These are phyloP conservation scores for Oophaga pumilio DNA, from an alignment of 2,113 vertebrate species.

Conservation along the genomic window DNA sequence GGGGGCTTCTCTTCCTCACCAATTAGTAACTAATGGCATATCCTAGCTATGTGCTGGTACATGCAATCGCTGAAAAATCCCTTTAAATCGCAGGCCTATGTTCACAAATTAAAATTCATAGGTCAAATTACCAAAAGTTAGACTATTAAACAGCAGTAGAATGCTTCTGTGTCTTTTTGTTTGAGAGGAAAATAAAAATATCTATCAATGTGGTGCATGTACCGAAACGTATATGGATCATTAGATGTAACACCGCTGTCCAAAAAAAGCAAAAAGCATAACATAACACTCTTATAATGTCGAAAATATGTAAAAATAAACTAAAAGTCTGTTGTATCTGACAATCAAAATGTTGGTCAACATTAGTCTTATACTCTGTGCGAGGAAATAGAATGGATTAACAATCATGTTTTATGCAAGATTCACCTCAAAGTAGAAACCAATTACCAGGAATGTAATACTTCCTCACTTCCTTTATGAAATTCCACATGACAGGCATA, in stretches of 20 bases:
- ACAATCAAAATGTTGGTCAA: conserved; percentile 38
- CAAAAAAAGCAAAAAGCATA: background rate
- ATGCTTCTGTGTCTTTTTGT: too few species aligned
- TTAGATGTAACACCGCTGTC: background rate
- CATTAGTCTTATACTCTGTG: conserved; percentile 13
- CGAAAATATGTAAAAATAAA: background rate
- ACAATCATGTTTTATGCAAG: conserved; percentile 40
- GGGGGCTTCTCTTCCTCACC: too few species aligned
- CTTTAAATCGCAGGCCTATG: too few species aligned
- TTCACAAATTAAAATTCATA: too few species aligned
- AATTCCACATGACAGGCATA: background rate
- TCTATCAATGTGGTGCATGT: background rate
- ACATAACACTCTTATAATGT: background rate
- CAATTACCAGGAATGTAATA: conserved; percentile 38
- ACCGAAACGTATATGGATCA: background rate
- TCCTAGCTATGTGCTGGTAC: too few species aligned
- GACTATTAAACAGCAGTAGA: too few species aligned
- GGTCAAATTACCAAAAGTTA: too few species aligned
- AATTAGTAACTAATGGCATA: too few species aligned
- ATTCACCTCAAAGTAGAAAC: conserved; percentile 38
- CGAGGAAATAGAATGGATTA: conserved; percentile 20
- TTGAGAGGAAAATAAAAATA: too few species aligned
- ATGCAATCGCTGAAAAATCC: too few species aligned
- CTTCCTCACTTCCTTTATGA: conserved; percentile 15
- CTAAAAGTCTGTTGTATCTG: background rate